Evolutionary conservation across 2,888 invertebrate genomes (phyloP), one percentile per base, ranked within the genome.

Genomic region (Endotricha flammealis): DNA sequence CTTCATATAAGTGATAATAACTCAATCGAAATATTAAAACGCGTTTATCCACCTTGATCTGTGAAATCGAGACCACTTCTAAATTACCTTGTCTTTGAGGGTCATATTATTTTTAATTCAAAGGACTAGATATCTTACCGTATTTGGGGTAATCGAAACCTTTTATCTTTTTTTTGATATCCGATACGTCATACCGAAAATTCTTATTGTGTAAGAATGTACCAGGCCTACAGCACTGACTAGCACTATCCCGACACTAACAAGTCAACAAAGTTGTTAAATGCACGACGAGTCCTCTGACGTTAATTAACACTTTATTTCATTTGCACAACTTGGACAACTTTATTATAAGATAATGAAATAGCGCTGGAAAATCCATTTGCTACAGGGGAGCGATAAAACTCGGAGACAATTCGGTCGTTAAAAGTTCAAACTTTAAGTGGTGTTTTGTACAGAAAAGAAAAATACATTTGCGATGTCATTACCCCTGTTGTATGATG

Each of bases 401-500:
- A 25, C 25, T n/a, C 3, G 2, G 20, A 20, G 20, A 20, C 3
- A 14, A 25, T 24, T 25, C 25, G 32, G 24, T 9, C 16, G 25
- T 29, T 27, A 30, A 29, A 25, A 33, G 32, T 27, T 32, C 9
- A 28, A 27, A 17, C 8, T 27, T 32, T 28, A 33, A 25, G 28
- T 29, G 17, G 4, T 25, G 24, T 33, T 25, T 24, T 25, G 14
- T 25, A 16, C 16, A 16, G 25, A 25, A 33, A 33, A 23, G 16
- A 23, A 13, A 14, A 12, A 22, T 9, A 23, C 30, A 24, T 25
- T 33, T 33, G 24, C 17, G 16, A 24, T 33, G 16, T 14, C 32
- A 13, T 25, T 33, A 20, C n/a, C 20, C 20, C 3, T 20, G n/a
- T 8, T n/a, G n/a, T n/a, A n/a, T 20, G 2, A 6, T n/a, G 20